Conservation (phyloP, 2,797 vertebrate species). For the Heterohyrax brucei region DNA sequence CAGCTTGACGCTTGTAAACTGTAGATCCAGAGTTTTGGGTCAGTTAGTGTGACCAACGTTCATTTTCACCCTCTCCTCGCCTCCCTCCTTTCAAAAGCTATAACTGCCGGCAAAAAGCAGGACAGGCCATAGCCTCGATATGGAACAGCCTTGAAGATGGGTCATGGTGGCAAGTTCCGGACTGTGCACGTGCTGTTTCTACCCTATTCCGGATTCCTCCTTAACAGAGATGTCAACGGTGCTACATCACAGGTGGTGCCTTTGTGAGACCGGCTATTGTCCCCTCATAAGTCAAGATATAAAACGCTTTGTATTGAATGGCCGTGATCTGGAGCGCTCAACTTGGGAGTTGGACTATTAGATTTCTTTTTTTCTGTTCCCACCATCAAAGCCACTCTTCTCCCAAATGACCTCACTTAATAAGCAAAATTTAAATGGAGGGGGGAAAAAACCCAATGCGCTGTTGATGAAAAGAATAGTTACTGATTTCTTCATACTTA, state of each 20-base stretch:
- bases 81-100: background rate
- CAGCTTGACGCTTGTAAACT: background rate
- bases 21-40: background rate
- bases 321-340: constrained; percentile 64
- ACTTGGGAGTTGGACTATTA: constrained; percentile 74
- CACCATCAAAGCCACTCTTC: constrained; percentile 67
- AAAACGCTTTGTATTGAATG: constrained; percentile 73
- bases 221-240: constrained; percentile 81
- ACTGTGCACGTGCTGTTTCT: constrained; percentile 54
- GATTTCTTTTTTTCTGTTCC: background rate
- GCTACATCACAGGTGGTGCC: constrained; percentile 82
- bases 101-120: background rate
- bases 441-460: background rate
- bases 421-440: constrained; percentile 82
- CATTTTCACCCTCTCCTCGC: background rate
- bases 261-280: constrained; percentile 78
- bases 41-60: accelerated
- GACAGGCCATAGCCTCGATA: background rate
- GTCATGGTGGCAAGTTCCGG: background rate
- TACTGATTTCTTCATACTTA: constrained; percentile 86
- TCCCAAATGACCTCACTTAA: constrained; percentile 82
- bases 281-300: constrained; percentile 79
- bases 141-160: background rate
- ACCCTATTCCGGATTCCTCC: constrained; percentile 44
- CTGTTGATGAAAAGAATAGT: constrained; percentile 86